phyloP scores from a whole-genome alignment of 2,888 invertebrate genomes.

The Buathra laborator region DNA sequence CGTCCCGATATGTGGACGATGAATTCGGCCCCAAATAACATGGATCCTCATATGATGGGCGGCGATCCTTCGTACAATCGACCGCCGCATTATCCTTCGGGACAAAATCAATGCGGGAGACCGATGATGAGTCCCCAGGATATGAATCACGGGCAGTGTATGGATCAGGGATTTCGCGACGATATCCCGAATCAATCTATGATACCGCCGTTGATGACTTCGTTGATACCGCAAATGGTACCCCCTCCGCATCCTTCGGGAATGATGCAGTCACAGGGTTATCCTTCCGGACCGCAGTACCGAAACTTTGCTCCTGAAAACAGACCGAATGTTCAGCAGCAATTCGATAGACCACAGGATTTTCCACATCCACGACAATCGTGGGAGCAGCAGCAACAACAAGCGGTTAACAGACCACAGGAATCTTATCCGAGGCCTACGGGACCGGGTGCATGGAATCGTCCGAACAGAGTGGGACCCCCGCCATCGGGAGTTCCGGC shows the following conservation, averaged over 20 bases:
- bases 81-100: slow-evolving; percentile 63
- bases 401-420: slow-evolving; percentile 34
- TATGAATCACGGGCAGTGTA: slow-evolving; percentile 59
- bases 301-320: slow-evolving; percentile 66
- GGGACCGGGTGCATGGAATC: slow-evolving; percentile 70
- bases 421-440: slow-evolving; percentile 69
- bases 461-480: slow-evolving; percentile 60
- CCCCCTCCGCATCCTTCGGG: slow-evolving; percentile 22
- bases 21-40: slow-evolving; percentile 57
- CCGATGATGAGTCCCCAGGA: slow-evolving; percentile 66
- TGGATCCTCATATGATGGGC: slow-evolving; percentile 70
- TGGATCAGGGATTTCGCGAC: slow-evolving; percentile 58
- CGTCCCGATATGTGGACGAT: slow-evolving; percentile 76
- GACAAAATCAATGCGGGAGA: slow-evolving; percentile 58
- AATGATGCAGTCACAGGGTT: slow-evolving; percentile 58
- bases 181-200: slow-evolving; percentile 51
- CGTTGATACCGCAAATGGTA: slow-evolving; percentile 36
- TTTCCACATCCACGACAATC: slow-evolving; percentile 72
- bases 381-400: slow-evolving; percentile 69
- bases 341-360: slow-evolving; percentile 74
- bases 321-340: slow-evolving; percentile 65
- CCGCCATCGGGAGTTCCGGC: slow-evolving; percentile 56
- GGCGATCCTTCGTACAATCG: slow-evolving; percentile 66
- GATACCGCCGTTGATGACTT: slow-evolving; percentile 33
- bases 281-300: slow-evolving; percentile 60